phyloP scores from a whole-genome alignment of 2,113 vertebrate genomes.

The Marmota flaviventris region DNA sequence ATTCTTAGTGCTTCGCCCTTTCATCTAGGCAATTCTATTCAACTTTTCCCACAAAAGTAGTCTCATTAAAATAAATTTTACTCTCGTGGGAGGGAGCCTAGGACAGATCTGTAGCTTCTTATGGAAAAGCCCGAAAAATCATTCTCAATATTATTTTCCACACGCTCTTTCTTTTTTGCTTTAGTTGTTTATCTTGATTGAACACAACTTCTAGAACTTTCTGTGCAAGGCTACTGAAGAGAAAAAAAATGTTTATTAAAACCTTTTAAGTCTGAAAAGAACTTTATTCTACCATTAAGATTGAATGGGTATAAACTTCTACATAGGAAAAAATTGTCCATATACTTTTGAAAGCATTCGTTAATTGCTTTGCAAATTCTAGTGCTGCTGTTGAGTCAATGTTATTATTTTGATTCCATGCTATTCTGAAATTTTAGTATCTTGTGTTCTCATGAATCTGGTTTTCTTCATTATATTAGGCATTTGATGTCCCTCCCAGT shows the following conservation, averaged over 20 bases:
- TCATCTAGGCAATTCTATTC: neutral
- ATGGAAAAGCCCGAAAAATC: neutral
- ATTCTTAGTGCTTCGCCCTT: constrained; percentile 25
- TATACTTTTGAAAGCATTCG: neutral
- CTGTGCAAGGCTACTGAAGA: neutral
- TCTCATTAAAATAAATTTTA: constrained; percentile 46
- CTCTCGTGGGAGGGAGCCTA: neutral
- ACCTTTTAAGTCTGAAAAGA: neutral
- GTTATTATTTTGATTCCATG: neutral
- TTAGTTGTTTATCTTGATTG: constrained; percentile 25
- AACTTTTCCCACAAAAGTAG: neutral
- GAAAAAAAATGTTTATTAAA: neutral
- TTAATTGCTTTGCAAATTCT: constrained; percentile 12
- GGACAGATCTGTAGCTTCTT: neutral
- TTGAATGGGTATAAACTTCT: neutral
- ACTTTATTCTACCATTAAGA: neutral
- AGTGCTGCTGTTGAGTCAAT: constrained; percentile 4
- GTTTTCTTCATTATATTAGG: constrained; percentile 41
- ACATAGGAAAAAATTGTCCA: neutral
- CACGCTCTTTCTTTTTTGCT: neutral
- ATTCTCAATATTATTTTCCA: neutral
- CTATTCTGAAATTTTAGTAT: constrained; percentile 47
- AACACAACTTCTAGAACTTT: neutral
- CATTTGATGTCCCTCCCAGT: neutral
- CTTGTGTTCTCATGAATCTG: neutral